Evolutionary conservation across 1,140 invertebrate genomes (phyloP).

Genomic region (Orussus abietinus): DNA sequence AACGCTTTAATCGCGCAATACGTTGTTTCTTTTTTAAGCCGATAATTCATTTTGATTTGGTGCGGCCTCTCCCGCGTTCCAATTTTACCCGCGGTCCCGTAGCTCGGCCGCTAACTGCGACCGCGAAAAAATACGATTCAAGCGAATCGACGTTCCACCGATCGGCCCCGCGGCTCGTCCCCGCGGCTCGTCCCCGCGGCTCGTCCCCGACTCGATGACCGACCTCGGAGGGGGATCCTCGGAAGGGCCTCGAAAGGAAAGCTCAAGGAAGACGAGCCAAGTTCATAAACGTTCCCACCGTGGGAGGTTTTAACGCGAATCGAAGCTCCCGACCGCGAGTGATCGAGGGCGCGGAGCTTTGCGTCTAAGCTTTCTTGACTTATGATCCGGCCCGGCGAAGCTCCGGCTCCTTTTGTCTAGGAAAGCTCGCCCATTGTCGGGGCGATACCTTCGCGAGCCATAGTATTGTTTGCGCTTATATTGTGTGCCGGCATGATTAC

Average conservation of each 20-base stretch:
- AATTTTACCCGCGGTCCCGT: too few species aligned
- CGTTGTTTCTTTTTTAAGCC: slow-evolving; percentile 16
- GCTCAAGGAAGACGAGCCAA: too few species aligned
- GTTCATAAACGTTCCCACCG: too few species aligned
- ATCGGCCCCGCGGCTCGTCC: too few species aligned
- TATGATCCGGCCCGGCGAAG: slow-evolving; percentile 24
- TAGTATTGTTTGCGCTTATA: slow-evolving; percentile 36
- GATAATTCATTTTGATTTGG: slow-evolving; percentile 18
- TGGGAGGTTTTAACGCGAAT: too few species aligned
- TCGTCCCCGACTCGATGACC: too few species aligned
- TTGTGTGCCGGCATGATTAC: slow-evolving; percentile 30
- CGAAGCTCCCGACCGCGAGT: too few species aligned
- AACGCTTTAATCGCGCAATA: slow-evolving; percentile 4
- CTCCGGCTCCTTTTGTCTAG: slow-evolving; percentile 27
- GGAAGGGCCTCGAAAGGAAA: background rate
- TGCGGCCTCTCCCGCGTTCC: slow-evolving; percentile 10
- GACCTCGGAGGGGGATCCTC: too few species aligned
- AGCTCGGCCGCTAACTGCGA: too few species aligned
- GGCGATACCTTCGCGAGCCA: slow-evolving; percentile 12
- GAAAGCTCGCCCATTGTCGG: slow-evolving; percentile 26
- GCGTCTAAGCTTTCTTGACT: slow-evolving; percentile 23
- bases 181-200: too few species aligned
- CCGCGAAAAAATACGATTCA: too few species aligned
- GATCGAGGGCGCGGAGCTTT: background rate
- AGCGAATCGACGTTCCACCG: too few species aligned